Evolutionary conservation across 2,888 invertebrate genomes (phyloP), one percentile per base, ranked within the genome.

Genomic region (Pyralis farinalis): DNA sequence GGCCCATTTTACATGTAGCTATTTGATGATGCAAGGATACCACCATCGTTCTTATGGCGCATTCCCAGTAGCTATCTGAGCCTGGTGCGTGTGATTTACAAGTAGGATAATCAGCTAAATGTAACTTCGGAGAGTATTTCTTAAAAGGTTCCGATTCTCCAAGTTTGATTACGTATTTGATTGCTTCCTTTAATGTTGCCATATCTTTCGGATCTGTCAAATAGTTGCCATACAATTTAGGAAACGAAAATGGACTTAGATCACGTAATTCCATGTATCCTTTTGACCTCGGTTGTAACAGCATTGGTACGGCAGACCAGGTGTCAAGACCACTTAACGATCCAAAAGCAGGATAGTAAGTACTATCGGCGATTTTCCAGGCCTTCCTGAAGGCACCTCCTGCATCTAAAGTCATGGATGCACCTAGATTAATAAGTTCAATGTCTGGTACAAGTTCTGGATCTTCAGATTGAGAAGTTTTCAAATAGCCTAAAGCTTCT

Each of bases 221-320:
- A 65, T 96, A 97, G 56, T 97, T 95, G 0, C 95, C 94, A 57
- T 94, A 92, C 42, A 97, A 90, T 44, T 93, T 89, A 0, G 97
- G 96, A 60, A 93, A 91, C 1, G 94, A 92, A 37, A 92, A 90
- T 0, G 96, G 95, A 78, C 96, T 92, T n/a, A 90, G 91, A 22
- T 94, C 93, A 53, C 91, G 91, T 0, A 98, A 87, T 64, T 90
- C 91, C 0, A 96, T 65, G 6, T 90, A 90, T 0, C 96, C 96
- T 43, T 90, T 89, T 3, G 96, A 96, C 67, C 92, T 91, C 0
- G 96, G 96, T 54, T 94, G 91, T 37, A 95, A 90, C 9, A 95
- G 80, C 69, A 95, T 92, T 0, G 94, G 92, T 42, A 94, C 86
- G n/a, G 93, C 87, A 27, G 89, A 91, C 84, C 91, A 93, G 25